phyloP scores from a whole-genome alignment of 2,888 invertebrate species.

The Ennomos quercinarius region DNA sequence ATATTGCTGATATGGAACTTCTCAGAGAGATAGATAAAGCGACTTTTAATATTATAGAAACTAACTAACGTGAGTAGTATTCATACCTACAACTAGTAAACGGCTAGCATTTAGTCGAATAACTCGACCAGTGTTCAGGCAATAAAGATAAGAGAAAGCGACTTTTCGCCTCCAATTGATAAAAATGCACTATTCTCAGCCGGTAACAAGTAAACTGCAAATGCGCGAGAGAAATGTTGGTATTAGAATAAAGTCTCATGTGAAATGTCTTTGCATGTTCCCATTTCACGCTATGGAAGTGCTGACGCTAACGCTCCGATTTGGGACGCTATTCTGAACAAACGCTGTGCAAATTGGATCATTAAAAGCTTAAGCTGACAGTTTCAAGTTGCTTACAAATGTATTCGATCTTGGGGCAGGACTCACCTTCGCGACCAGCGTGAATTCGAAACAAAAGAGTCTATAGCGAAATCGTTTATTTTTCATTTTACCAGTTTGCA shows the following conservation, averaged over 20 bases:
- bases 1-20: no score
- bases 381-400: conserved; percentile 66
- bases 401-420: conserved; percentile 48
- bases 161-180: no score
- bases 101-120: no score
- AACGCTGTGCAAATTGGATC: conserved; percentile 69
- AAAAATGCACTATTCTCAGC: no score
- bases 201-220: no score
- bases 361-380: conserved; percentile 69
- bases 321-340: conserved; percentile 50
- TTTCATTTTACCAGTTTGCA: no score
- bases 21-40: no score
- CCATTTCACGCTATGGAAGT: conserved; percentile 1
- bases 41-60: no score
- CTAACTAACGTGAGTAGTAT: no score
- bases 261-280: not conserved
- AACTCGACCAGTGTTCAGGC: no score
- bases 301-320: conserved; percentile 23
- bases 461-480: not conserved
- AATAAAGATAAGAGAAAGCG: no score
- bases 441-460: not conserved
- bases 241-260: not conserved
- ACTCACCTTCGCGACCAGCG: not conserved
- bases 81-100: no score
- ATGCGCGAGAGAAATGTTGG: not conserved